These are phyloP conservation scores for Nanger granti DNA, from an alignment of 2,113 vertebrate genomes.

Conservation along the genomic window DNA sequence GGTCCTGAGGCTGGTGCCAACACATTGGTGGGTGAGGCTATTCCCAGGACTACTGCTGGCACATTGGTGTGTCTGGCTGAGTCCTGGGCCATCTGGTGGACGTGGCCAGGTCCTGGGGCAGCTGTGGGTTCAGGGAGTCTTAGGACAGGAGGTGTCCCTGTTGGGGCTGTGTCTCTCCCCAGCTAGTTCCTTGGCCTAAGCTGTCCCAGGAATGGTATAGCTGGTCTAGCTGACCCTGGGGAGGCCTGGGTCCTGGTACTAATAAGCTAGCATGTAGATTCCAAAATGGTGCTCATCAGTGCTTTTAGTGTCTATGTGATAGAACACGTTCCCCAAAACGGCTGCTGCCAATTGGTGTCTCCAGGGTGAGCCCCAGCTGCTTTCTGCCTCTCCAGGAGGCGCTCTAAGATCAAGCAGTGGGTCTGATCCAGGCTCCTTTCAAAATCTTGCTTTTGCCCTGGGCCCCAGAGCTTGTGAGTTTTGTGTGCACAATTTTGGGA, in stretches of 20 bases:
- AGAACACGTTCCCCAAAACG: accelerated
- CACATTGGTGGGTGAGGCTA: background rate
- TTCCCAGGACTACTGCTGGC: background rate
- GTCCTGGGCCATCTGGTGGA: background rate
- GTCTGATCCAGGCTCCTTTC: background rate
- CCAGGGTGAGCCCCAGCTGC: background rate
- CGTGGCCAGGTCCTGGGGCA: background rate
- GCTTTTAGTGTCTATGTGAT: background rate
- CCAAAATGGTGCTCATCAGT: background rate
- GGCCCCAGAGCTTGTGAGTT: background rate
- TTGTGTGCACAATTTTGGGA: background rate
- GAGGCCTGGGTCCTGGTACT: background rate
- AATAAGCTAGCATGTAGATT: background rate
- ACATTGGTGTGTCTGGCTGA: background rate
- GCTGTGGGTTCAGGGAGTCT: background rate
- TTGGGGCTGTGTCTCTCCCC: background rate
- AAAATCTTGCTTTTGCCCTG: background rate
- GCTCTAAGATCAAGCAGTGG: background rate
- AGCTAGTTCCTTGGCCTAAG: background rate
- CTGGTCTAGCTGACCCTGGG: background rate
- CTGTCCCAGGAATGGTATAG: background rate
- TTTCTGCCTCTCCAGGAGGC: background rate
- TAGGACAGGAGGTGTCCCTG: accelerated
- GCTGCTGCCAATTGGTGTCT: background rate
- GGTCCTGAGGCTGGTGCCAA: background rate